Evolutionary conservation across 2,797 vertebrate genomes (phyloP), one percentile per base, ranked within the genome.

Genomic region (Thripadectes ignobilis): DNA sequence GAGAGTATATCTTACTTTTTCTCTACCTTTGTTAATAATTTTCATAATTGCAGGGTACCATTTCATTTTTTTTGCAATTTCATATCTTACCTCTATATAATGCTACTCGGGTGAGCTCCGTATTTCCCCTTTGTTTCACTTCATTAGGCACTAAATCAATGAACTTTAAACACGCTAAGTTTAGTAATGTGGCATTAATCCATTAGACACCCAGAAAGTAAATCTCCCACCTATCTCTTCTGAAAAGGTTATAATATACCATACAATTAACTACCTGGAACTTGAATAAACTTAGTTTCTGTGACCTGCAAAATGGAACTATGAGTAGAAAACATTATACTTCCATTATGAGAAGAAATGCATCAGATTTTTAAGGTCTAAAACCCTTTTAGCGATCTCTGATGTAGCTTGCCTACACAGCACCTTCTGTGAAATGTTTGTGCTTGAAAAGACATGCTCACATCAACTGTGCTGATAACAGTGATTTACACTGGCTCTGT

Each of bases 81-180:
- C 41, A 3, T 58, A 2, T 94, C 34, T 92, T 62, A 51, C 52
- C 26, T 41, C 49, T 76, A 22, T 43, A 39, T 36, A 58, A 2
- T 68, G 84, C 88, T 72, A 68, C 41, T 21, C 32, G 36, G 41
- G 23, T 57, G 43, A 95, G 54, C n/a, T 71, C 18, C 36, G 11
- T 41, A 41, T 66, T 52, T 32, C 61, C 58, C 78, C 91, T 76
- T 85, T 82, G 59, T 59, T 90, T 91, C 8, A 16, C 79, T 85
- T 89, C 75, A 82, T 90, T 91, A 87, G 92, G 77, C 78, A 74
- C 54, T 93, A 81, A 91, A 80, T 96, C 89, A 89, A 57, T 86
- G 77, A 94, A 92, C 85, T 85, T 91, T 55, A 90, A 71, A 46
- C 54, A 76, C 10, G 26, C 57, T 27, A 69, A 85, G 75, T 78